Percentiles rank a stretch among this genome's conserved stretches.
phyloP scores from a whole-genome alignment of 2,797 vertebrate species.

The Pogoniulus pusillus region DNA sequence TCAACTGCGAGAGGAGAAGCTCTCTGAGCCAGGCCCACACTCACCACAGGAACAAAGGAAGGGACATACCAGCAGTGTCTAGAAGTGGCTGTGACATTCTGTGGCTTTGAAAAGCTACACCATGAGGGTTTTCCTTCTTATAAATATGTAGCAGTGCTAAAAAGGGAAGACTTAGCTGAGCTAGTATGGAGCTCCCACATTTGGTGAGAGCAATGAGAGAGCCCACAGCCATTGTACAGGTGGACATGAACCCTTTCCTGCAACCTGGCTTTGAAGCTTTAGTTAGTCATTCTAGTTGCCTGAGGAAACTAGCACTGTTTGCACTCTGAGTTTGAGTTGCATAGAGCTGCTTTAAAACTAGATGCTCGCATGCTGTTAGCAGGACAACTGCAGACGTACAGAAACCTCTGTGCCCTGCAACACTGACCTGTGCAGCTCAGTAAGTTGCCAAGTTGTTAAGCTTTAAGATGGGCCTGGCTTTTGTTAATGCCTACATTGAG shows the following conservation, averaged over 20 bases:
- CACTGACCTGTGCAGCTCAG: not conserved
- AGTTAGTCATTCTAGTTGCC: not conserved
- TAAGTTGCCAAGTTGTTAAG: not conserved
- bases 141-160: too few relatives aligned
- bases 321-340: not conserved
- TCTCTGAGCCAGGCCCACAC: too few relatives aligned
- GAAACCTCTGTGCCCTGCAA: not conserved
- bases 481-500: not conserved
- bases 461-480: not conserved
- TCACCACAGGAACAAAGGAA: too few relatives aligned
- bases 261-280: not conserved
- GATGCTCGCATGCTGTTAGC: not conserved
- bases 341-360: not conserved
- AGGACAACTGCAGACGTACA: not conserved
- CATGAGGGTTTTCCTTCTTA: too few relatives aligned
- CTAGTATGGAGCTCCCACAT: not conserved
- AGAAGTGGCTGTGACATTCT: too few relatives aligned
- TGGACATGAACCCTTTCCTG: not conserved
- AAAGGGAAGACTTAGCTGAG: not conserved
- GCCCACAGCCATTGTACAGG: not conserved
- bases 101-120: too few relatives aligned
- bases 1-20: too few relatives aligned
- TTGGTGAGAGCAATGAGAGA: not conserved
- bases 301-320: not conserved
- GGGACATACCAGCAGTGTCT: too few relatives aligned